These are phyloP conservation scores for Acrossocheilus wenchowensis DNA, from an alignment of 2,797 vertebrate species.

Conservation along the genomic window DNA sequence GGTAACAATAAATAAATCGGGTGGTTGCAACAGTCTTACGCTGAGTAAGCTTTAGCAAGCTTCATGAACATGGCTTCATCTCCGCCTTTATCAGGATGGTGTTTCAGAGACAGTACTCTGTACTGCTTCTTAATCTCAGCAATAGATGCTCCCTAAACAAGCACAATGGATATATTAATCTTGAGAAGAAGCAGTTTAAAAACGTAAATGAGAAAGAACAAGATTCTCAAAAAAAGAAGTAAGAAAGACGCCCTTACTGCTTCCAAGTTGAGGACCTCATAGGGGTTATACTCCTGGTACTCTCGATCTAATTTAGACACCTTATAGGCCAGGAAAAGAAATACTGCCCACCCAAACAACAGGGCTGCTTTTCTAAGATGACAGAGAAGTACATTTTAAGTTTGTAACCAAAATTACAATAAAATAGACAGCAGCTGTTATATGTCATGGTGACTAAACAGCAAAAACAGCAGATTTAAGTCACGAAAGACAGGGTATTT, in stretches of 20 bases:
- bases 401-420: not conserved
- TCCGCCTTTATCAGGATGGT: conserved; percentile 96
- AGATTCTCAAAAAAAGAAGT: not conserved
- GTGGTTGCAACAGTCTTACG: conserved; percentile 80
- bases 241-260: conserved; percentile 81
- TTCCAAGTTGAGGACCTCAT: conserved; percentile 94
- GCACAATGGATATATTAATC: conserved; percentile 12
- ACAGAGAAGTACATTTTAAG: not conserved
- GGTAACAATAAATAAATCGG: not conserved
- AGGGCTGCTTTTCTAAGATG: conserved; percentile 89
- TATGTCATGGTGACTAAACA: not conserved
- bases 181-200: not conserved
- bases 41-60: conserved; percentile 95
- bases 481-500: not conserved
- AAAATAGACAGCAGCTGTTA: not conserved
- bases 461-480: not conserved
- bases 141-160: conserved; percentile 85
- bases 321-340: conserved; percentile 95
- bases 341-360: conserved; percentile 94
- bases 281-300: conserved; percentile 99
- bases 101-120: conserved; percentile 91
- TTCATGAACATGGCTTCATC: conserved; percentile 97
- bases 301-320: conserved; percentile 98
- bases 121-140: conserved; percentile 97
- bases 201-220: not conserved